Conservation (phyloP, 2,797 vertebrate genomes). For the Microchirus variegatus region DNA sequence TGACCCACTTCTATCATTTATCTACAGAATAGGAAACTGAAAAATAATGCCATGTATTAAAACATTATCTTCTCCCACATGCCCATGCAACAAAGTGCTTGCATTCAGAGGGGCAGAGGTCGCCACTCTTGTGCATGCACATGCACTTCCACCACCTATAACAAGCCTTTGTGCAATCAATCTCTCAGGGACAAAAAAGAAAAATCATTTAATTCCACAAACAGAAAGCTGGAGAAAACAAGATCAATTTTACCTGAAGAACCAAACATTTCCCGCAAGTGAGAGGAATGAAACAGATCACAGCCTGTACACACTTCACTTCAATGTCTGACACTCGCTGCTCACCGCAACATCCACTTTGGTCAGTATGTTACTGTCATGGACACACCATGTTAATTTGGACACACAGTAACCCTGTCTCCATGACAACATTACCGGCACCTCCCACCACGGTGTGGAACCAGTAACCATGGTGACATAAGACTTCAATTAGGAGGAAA, state of each 20-base stretch:
- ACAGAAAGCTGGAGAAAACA: constrained; percentile 52
- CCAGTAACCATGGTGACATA: constrained; percentile 73
- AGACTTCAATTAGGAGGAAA: constrained; percentile 64
- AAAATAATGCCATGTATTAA: constrained; percentile 3
- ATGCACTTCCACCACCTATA: constrained; percentile 61
- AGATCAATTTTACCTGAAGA: constrained; percentile 41
- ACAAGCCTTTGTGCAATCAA: constrained; percentile 36
- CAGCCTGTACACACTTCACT: constrained; percentile 11
- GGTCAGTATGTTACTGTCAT: constrained; percentile 24
- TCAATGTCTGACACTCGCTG: constrained; percentile 5
- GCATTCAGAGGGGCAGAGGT: constrained; percentile 42
- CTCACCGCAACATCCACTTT: constrained; percentile 8
- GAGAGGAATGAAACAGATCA: constrained; percentile 17
- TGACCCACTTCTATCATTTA: not conserved
- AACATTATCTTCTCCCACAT: constrained; percentile 47
- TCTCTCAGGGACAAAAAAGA: constrained; percentile 24
- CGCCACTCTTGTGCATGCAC: constrained; percentile 70
- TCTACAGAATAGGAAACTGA: not conserved
- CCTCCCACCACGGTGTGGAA: constrained; percentile 46
- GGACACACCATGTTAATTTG: constrained; percentile 49
- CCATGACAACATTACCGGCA: constrained; percentile 69
- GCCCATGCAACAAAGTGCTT: constrained; percentile 67
- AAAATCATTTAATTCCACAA: constrained; percentile 50
- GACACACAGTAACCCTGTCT: constrained; percentile 57
- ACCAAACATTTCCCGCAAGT: constrained; percentile 18